Evolutionary conservation across 2,888 invertebrate genomes (phyloP), one percentile per base, ranked within the genome.

Genomic region (Trissoscelio sp.): DNA sequence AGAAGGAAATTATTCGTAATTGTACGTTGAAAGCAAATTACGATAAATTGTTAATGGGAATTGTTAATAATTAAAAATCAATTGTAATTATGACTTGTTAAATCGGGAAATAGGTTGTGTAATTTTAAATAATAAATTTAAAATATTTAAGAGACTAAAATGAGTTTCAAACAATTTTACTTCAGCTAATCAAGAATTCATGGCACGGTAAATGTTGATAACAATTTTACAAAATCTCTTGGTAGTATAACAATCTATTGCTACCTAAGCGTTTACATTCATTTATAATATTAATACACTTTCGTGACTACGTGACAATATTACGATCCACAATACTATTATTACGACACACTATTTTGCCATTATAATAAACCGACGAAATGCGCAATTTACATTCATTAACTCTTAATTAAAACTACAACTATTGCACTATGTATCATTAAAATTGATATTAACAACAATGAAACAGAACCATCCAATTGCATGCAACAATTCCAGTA

Each of bases 351-450:
- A 46, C 67, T 24, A 69, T 37, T 69, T 57, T 57, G 57, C 44
- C 31, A 55, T 55, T 67, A 67, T 42, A 67, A 67, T 67, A 55
- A 55, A 67, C 55, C 28, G 24, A 6, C 31, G 55, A 67, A 42
- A 55, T 39, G 55, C 3, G 28, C 42, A 55, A 67, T 67, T 67
- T 55, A 53, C 42, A 44, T 67, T 67, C 22, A 67, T 55, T 67
- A 39, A 28, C 28, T 6, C n/a, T n/a, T 51, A 53, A 66, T 66
- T 66, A 66, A 66, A 66, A 53, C 20, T 18, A 4, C 48, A 64
- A 6, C 34, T 39, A 39, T 6, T 53, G 37, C 51, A 42, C n/a
- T 18, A 9, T 55, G 28, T 44, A 31, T 39, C 31, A 55, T 14
- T 34, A 20, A 53, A 67, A 53, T 55, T 67, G 16, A 28, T 67